These are phyloP conservation scores for Lethenteron reissneri DNA, from an alignment of 2,113 vertebrate genomes.

Conservation along the genomic window DNA sequence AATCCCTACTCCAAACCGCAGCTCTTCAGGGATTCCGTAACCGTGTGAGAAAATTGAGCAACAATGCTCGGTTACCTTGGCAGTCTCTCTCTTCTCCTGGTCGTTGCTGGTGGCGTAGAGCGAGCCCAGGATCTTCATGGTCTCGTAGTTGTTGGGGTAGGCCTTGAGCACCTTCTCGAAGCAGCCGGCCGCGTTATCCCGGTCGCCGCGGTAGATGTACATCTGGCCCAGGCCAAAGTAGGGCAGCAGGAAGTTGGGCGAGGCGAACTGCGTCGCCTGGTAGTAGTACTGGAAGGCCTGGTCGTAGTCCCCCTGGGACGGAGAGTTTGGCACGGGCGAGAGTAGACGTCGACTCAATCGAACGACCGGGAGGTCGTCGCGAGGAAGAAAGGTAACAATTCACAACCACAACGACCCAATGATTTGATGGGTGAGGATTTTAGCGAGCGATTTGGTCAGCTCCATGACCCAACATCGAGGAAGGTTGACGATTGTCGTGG, in stretches of 20 bases:
- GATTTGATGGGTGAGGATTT: too few relatives aligned
- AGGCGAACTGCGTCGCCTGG: conserved; percentile 94
- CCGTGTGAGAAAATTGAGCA: too few relatives aligned
- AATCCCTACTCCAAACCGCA: too few relatives aligned
- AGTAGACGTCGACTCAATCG: too few relatives aligned
- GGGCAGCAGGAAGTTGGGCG: conserved; percentile 76
- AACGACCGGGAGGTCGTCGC: too few relatives aligned
- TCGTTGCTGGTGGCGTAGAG: conserved; percentile 89
- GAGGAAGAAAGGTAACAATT: too few relatives aligned
- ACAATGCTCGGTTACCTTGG: conserved; percentile 35
- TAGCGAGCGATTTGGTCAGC: too few relatives aligned
- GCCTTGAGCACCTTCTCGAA: conserved; percentile 97
- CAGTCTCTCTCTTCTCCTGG: conserved; percentile 87
- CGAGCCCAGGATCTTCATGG: conserved; percentile 96
- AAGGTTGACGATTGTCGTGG: too few relatives aligned
- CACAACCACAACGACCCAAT: too few relatives aligned
- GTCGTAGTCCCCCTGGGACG: conserved; percentile 74
- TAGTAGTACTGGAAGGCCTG: conserved; percentile 99
- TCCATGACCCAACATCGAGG: too few relatives aligned
- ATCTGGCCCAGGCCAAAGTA: conserved; percentile 97
- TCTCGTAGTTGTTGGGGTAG: conserved; percentile 97
- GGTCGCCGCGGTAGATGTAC: conserved; percentile 93
- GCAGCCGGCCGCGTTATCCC: conserved; percentile 91
- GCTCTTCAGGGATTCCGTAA: too few relatives aligned
- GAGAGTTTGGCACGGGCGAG: background rate